Evolutionary conservation across 2,113 vertebrate species (phyloP).

Genomic region (Nycticryphes semicollaris): DNA sequence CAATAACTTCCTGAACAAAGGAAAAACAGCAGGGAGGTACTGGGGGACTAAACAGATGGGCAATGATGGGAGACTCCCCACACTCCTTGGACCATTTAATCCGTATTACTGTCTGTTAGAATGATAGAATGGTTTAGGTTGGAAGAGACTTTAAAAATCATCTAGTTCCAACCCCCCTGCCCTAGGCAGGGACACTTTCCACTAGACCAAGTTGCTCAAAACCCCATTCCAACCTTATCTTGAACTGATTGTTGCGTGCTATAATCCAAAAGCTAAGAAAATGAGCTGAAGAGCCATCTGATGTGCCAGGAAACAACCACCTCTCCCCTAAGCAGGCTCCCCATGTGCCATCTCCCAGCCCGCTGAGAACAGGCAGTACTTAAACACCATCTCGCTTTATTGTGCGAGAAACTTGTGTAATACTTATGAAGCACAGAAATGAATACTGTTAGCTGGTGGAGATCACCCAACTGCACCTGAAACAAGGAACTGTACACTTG

Average conservation of each 20-base stretch:
- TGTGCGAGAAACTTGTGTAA: not conserved
- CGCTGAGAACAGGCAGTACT: not conserved
- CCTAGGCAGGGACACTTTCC: too few relatives aligned
- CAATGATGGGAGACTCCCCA: not conserved
- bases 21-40: fast-evolving
- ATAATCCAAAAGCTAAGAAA: not conserved
- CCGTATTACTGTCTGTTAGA: too few relatives aligned
- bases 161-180: too few relatives aligned
- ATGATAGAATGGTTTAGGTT: too few relatives aligned
- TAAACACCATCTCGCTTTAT: fast-evolving
- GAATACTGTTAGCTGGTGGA: not conserved
- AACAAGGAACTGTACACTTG: not conserved
- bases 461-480: not conserved
- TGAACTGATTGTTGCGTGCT: not conserved
- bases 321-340: not conserved
- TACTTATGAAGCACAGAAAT: not conserved
- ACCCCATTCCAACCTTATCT: too few relatives aligned
- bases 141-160: too few relatives aligned
- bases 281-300: not conserved
- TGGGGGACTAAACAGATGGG: fast-evolving
- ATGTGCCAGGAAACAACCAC: not conserved
- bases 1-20: not conserved
- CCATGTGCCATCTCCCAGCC: not conserved
- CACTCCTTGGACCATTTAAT: not conserved
- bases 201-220: too few relatives aligned